Percentiles rank a stretch among this genome's conserved stretches.
These are phyloP conservation scores for Potamarius usumacintae DNA, from an alignment of 2,113 vertebrate species.

Conservation along the genomic window DNA sequence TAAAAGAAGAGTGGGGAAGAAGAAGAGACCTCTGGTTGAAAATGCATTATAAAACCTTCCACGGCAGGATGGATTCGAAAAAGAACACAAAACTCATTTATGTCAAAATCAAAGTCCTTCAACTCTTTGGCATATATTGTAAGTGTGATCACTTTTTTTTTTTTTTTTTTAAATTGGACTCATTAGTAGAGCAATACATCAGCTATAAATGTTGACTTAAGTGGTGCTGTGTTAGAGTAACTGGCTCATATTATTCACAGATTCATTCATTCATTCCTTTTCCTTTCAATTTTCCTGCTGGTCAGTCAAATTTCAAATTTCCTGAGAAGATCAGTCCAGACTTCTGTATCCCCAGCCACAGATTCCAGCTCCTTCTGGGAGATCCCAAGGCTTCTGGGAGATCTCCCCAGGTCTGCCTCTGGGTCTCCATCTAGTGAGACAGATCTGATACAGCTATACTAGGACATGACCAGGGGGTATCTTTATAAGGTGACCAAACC, in stretches of 20 bases:
- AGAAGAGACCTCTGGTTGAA: slow-evolving; percentile 85
- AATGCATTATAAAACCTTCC: slow-evolving; percentile 83
- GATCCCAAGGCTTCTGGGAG: neutral
- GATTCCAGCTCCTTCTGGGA: neutral
- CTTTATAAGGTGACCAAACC: neutral
- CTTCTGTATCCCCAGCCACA: neutral
- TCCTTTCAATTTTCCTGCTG: neutral
- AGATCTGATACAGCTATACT: neutral
- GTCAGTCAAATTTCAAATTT: too few relatives aligned
- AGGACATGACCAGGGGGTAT: neutral
- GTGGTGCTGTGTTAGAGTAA: neutral
- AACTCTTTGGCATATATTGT: slow-evolving; percentile 76
- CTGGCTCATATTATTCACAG: neutral
- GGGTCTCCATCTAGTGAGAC: neutral
- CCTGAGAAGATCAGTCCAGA: neutral
- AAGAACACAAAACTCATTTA: slow-evolving; percentile 67
- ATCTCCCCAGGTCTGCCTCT: neutral
- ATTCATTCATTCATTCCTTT: neutral
- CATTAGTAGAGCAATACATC: neutral
- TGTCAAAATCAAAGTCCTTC: slow-evolving; percentile 76
- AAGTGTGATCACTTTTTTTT: slow-evolving; percentile 30
- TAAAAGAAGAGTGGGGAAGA: slow-evolving; percentile 73
- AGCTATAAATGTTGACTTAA: neutral
- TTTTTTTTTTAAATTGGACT: neutral
- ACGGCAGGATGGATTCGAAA: slow-evolving; percentile 73